Base-by-base conservation (phyloP, 2,888 invertebrate species). In the Prenolepis imparis region DNA sequence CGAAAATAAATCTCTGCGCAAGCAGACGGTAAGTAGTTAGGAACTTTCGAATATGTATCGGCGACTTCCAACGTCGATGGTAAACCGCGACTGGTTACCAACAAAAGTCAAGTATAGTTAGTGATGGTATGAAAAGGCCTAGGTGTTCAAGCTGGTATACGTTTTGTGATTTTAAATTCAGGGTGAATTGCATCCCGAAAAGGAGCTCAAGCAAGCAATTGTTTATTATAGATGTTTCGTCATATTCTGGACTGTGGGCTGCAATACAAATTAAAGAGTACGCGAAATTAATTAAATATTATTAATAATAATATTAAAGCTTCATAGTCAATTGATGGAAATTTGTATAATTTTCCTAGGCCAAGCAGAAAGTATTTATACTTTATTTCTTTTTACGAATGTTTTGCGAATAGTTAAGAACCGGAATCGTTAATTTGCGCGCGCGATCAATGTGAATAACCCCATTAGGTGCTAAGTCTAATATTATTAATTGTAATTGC, bases 381-480 rank as follows among this genome's bases (percentile, higher is more conserved):
- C 8, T 78, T 78, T 24, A 72, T 12, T 21, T 70, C 32, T 57
- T 21, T 64, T 48, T 11, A 21, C 21, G 32, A 32, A 12, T 39
- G 6, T 64, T 21, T 15, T 36, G 24, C 21, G 24, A 32, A 4
- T 77, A 68, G 44, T 28, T 48, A 39, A 36, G 18, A 66, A 44
- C 28, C 48, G n/a, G 12, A 52, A 61, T 24, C 28, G 80, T 77
- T 85, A 63, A 86, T 83, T 81, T 70, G 57, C 66, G 61, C 55
- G 80, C 48, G 63, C 52, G 52, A 24, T 66, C 36, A 81, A 64
- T 61, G 70, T 88, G 87, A 55, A 88, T 78, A 85, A 88, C 84
- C 90, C 90, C 90, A 78, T 74, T 90, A 89, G 90, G 85, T 89
- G 90, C 90, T 90, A 89, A 90, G 89, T 72, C 66, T 81, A 86